A percentile compares a stretch with the other conserved stretches of the same genome.
Evolutionary conservation across 1,140 invertebrate genomes (phyloP).

Genomic region (Brachionus asplanchnoidis): DNA sequence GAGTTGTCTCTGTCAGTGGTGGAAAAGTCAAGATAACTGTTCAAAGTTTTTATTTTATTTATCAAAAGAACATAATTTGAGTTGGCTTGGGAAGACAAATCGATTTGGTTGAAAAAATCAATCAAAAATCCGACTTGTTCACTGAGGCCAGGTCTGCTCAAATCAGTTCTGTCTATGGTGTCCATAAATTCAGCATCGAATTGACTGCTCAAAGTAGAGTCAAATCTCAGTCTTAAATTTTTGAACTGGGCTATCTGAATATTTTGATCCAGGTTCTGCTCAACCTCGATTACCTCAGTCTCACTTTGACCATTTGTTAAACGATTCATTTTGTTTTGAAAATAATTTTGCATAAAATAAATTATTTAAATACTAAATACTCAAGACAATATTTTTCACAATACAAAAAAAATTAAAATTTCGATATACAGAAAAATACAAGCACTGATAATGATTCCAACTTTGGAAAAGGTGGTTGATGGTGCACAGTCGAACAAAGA

Average conservation of each 20-base stretch:
- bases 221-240: neutral
- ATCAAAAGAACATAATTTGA: neutral
- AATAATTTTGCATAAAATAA: neutral
- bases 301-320: neutral
- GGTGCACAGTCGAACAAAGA: no score
- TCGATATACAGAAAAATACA: neutral
- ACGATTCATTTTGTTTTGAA: neutral
- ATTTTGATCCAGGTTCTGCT: neutral
- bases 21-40: neutral
- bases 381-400: neutral
- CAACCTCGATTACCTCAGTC: neutral
- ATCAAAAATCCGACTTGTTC: neutral
- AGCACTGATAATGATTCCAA: neutral
- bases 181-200: neutral
- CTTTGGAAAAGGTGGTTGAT: neutral
- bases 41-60: neutral
- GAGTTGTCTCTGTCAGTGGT: neutral
- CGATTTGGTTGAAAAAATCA: constrained; percentile 31
- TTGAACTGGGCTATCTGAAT: constrained; percentile 28
- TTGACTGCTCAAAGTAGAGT: neutral
- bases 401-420: neutral
- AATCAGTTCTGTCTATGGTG: neutral
- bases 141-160: neutral
- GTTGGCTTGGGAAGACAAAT: neutral
- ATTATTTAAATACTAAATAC: neutral